phyloP scores from a whole-genome alignment of 2,888 invertebrate genomes.

The Agrochola circellaris region DNA sequence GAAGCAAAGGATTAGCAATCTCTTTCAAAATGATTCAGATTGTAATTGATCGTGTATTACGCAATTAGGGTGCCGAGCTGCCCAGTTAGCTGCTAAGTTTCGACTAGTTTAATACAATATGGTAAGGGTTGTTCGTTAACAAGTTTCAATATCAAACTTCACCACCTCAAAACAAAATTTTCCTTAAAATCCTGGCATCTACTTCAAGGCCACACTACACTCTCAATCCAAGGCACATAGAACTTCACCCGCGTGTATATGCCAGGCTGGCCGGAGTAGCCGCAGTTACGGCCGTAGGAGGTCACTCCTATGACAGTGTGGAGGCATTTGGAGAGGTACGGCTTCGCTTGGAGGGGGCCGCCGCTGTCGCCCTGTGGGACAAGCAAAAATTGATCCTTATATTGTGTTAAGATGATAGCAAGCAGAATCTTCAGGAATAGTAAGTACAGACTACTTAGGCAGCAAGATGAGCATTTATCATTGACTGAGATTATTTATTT shows the following conservation, averaged over 20 bases:
- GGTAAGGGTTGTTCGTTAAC: neutral
- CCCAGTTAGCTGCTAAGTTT: no score
- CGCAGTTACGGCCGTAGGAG: slow-evolving; percentile 83
- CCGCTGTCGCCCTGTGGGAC: slow-evolving; percentile 55
- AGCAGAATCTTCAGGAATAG: neutral
- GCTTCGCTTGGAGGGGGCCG: slow-evolving; percentile 55
- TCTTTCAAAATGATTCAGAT: no score
- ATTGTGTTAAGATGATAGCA: neutral
- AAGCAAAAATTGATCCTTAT: no score
- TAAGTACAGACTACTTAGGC: no score
- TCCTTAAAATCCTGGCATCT: no score
- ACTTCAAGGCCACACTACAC: slow-evolving; percentile 50
- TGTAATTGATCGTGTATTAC: no score
- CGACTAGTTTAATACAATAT: no score
- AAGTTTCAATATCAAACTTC: neutral
- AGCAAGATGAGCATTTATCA: no score
- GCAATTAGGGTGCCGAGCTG: no score
- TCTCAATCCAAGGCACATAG: slow-evolving; percentile 59
- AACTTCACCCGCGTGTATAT: slow-evolving; percentile 89
- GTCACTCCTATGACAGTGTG: slow-evolving; percentile 88
- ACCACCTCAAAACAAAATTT: neutral
- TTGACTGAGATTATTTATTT: no score
- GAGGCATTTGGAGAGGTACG: slow-evolving; percentile 81
- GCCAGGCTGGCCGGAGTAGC: slow-evolving; percentile 81
- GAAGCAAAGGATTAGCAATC: no score